phyloP scores from a whole-genome alignment of 2,113 vertebrate species.

The Dasyurus viverrinus region DNA sequence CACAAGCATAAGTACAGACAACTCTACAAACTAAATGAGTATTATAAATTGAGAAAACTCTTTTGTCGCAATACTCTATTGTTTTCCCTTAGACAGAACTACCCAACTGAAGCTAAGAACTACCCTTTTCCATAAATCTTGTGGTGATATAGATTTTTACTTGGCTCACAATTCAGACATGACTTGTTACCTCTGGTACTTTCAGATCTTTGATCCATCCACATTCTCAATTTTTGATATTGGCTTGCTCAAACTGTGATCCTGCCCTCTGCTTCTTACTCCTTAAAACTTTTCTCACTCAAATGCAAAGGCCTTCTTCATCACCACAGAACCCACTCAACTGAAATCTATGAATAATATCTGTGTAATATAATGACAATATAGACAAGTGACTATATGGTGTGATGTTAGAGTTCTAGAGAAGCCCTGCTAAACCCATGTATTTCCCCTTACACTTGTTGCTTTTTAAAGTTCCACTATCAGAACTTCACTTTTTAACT shows the following conservation, averaged over 20 bases:
- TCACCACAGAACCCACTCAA: background rate
- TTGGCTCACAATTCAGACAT: background rate
- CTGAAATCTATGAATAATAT: background rate
- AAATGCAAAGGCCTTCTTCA: background rate
- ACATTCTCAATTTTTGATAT: background rate
- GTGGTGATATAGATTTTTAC: background rate
- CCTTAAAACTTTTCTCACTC: background rate
- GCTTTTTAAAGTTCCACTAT: background rate
- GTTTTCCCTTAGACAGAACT: background rate
- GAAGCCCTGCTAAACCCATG: background rate
- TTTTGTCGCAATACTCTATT: background rate
- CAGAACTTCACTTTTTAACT: background rate
- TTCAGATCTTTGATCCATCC: background rate
- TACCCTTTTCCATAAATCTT: background rate
- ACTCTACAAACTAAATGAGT: background rate
- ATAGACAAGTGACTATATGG: background rate
- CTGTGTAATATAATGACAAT: background rate
- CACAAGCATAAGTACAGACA: background rate
- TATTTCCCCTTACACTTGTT: background rate
- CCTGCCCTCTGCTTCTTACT: background rate
- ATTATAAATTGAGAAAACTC: background rate
- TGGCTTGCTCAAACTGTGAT: background rate
- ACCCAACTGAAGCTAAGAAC: background rate
- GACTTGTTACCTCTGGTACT: background rate
- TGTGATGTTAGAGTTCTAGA: background rate